These are phyloP conservation scores for Drosophila nr. perissopoda DNA, from an alignment of 2,888 invertebrate species.

Conservation along the genomic window DNA sequence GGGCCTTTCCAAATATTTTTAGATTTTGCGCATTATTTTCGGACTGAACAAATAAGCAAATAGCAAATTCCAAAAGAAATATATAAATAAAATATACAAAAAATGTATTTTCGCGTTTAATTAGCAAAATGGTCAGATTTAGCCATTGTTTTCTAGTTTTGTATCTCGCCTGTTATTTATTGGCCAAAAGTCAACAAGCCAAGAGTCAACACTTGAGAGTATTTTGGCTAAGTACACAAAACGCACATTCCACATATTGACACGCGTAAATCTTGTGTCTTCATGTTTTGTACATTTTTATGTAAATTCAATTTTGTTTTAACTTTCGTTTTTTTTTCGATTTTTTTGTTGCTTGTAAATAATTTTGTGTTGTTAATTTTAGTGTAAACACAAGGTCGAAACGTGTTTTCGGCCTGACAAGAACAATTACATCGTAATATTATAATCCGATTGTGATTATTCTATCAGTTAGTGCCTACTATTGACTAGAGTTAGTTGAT, in stretches of 20 bases:
- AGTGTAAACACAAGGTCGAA: slow-evolving; percentile 38
- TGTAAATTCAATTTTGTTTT: slow-evolving; percentile 34
- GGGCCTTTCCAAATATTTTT: slow-evolving; percentile 27
- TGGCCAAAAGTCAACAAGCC: slow-evolving; percentile 25
- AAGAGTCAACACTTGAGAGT: slow-evolving; percentile 21
- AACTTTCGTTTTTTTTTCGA: slow-evolving; percentile 28
- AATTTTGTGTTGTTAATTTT: slow-evolving; percentile 40
- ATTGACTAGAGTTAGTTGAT: not conserved
- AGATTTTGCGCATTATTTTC: slow-evolving; percentile 33
- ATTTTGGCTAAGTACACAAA: slow-evolving; percentile 16
- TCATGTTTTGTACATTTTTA: slow-evolving; percentile 28
- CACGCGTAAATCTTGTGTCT: slow-evolving; percentile 41
- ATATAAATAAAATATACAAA: not conserved
- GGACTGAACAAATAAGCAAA: slow-evolving; percentile 3
- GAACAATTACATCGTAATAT: slow-evolving; percentile 15
- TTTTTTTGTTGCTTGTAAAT: slow-evolving; percentile 6
- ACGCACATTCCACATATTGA: slow-evolving; percentile 45
- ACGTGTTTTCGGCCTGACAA: slow-evolving; percentile 33
- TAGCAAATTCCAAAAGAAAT: not conserved
- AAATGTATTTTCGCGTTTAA: slow-evolving; percentile 19
- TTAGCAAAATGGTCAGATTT: slow-evolving; percentile 51
- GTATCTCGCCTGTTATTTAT: not conserved
- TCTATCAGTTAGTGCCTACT: slow-evolving; percentile 5
- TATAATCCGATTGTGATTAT: slow-evolving; percentile 2
- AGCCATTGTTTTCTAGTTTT: slow-evolving; percentile 39